phyloP scores from a whole-genome alignment of 2,797 vertebrate genomes.

The Orestias chungarensis region DNA sequence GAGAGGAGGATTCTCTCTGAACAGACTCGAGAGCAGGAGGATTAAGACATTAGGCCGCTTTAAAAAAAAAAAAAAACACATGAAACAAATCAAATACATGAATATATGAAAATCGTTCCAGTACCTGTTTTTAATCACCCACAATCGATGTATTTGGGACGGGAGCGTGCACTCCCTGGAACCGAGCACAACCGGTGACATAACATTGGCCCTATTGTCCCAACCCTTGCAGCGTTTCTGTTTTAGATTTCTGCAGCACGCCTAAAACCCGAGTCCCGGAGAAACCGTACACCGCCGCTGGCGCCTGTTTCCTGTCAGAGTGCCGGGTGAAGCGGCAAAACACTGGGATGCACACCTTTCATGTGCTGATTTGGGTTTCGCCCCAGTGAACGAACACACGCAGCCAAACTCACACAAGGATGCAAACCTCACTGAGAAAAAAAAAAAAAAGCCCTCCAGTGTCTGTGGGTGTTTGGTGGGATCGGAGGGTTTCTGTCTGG shows the following conservation, averaged over 20 bases:
- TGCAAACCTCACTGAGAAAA: slow-evolving; percentile 33
- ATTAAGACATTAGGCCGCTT: slow-evolving; percentile 19
- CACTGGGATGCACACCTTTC: slow-evolving; percentile 72
- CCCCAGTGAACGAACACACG: slow-evolving; percentile 30
- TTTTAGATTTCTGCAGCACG: slow-evolving; percentile 65
- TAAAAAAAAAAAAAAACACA: not conserved
- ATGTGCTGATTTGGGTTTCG: slow-evolving; percentile 67
- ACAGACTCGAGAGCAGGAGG: not conserved
- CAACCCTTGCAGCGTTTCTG: slow-evolving; percentile 51
- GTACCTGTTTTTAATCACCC: slow-evolving; percentile 13
- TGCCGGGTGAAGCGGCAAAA: slow-evolving; percentile 60
- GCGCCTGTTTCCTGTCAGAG: slow-evolving; percentile 73
- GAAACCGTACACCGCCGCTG: slow-evolving; percentile 64
- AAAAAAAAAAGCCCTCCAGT: slow-evolving; percentile 37
- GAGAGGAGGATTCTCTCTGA: slow-evolving; percentile 22
- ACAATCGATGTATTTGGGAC: slow-evolving; percentile 24
- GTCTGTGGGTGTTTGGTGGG: slow-evolving; percentile 62
- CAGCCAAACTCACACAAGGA: slow-evolving; percentile 24
- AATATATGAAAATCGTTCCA: not conserved
- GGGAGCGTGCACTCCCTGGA: slow-evolving; percentile 39
- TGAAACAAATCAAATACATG: slow-evolving; percentile 29
- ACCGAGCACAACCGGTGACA: slow-evolving; percentile 51
- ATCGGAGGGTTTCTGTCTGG: slow-evolving; percentile 55
- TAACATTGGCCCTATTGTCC: slow-evolving; percentile 61
- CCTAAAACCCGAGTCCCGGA: slow-evolving; percentile 58